phyloP scores from a whole-genome alignment of 2,113 vertebrate species.

The Anolis sagrei region DNA sequence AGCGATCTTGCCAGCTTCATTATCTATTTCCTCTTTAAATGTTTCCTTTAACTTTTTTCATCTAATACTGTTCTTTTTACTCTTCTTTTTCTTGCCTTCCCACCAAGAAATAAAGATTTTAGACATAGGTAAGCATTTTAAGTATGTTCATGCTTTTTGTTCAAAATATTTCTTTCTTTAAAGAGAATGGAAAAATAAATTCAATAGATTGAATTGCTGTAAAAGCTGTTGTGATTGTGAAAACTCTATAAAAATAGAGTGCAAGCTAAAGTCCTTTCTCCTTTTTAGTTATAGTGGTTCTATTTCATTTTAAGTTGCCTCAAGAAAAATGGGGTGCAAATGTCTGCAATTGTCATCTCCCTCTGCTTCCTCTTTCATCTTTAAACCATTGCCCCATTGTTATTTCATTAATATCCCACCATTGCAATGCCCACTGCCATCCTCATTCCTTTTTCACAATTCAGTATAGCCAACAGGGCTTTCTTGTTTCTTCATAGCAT shows the following conservation, averaged over 20 bases:
- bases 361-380: background rate
- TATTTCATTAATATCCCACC: constrained; percentile 30
- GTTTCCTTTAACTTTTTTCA: constrained; percentile 65
- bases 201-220: constrained; percentile 51
- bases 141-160: constrained; percentile 70
- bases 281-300: background rate
- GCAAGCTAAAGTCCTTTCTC: background rate
- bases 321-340: background rate
- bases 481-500: background rate
- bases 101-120: constrained; percentile 99
- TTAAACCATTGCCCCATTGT: constrained; percentile 44
- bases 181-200: constrained; percentile 67
- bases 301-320: background rate
- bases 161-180: constrained; percentile 64
- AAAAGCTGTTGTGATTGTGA: constrained; percentile 58
- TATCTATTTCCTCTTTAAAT: constrained; percentile 60
- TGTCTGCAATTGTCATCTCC: background rate
- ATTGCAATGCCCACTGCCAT: background rate
- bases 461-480: constrained; percentile 13
- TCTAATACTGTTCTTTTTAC: constrained; percentile 76
- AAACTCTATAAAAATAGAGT: constrained; percentile 66
- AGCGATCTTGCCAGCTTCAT: background rate
- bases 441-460: constrained; percentile 29
- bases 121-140: constrained; percentile 96
- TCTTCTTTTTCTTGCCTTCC: constrained; percentile 79